phyloP scores from a whole-genome alignment of 2,888 invertebrate genomes.

The Acrobasis repandana region DNA sequence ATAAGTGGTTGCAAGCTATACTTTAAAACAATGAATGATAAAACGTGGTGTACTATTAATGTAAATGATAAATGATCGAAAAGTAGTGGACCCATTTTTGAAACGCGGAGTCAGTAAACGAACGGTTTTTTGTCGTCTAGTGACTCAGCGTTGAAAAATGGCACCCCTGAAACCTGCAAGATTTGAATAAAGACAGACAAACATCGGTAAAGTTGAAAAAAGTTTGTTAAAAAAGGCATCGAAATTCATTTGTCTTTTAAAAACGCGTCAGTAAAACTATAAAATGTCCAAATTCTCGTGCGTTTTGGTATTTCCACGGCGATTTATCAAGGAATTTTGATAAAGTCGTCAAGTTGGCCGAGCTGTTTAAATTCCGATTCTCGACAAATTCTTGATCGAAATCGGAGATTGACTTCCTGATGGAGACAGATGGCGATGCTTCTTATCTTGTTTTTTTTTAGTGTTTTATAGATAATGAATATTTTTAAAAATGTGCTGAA shows the following conservation, averaged over 20 bases:
- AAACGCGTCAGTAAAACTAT: not conserved
- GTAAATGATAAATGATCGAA: too few relatives aligned
- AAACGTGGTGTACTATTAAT: too few relatives aligned
- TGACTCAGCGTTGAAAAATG: too few relatives aligned
- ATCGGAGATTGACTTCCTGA: not conserved
- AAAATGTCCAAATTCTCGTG: not conserved
- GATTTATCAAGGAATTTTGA: constrained; percentile 9
- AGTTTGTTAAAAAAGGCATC: too few relatives aligned
- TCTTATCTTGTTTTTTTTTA: not conserved
- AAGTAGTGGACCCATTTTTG: too few relatives aligned
- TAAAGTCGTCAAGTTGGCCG: constrained; percentile 7
- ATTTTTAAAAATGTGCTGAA: not conserved
- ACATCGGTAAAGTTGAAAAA: not conserved
- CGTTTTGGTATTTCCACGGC: not conserved
- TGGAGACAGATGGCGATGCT: not conserved
- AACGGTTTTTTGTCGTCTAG: too few relatives aligned
- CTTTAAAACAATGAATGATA: too few relatives aligned
- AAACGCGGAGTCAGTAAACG: too few relatives aligned
- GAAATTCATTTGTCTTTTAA: not conserved
- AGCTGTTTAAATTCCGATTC: constrained; percentile 10
- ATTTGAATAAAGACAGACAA: too few relatives aligned
- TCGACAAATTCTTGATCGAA: constrained; percentile 17
- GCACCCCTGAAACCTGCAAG: too few relatives aligned
- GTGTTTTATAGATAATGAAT: not conserved
- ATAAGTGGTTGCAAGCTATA: too few relatives aligned